Percentiles rank a stretch among this genome's conserved stretches.
These are phyloP conservation scores for Urocolius indicus DNA, from an alignment of 2,113 vertebrate genomes.

Conservation along the genomic window DNA sequence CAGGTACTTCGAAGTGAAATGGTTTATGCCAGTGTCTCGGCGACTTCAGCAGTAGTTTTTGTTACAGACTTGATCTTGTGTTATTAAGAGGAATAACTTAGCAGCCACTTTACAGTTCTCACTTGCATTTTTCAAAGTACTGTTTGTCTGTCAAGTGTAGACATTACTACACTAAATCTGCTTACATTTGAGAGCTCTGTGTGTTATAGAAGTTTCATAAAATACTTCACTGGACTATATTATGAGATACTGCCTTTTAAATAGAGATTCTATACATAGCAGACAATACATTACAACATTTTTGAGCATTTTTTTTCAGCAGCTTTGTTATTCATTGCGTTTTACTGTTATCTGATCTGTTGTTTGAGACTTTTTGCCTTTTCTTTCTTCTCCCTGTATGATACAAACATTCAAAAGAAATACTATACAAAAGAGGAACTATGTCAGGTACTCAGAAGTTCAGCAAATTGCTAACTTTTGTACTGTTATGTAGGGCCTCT, in stretches of 20 bases:
- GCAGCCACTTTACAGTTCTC: not conserved
- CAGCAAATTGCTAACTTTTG: not conserved
- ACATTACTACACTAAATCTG: not conserved
- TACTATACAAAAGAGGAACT: not conserved
- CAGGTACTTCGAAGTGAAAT: not conserved
- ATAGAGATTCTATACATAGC: not conserved
- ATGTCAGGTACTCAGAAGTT: conserved; percentile 11
- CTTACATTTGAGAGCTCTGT: not conserved
- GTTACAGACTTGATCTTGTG: not conserved
- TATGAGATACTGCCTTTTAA: not conserved
- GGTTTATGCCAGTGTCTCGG: not conserved
- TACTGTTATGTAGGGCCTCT: not conserved
- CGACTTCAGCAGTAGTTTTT: not conserved
- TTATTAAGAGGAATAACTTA: not conserved
- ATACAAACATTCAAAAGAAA: conserved; percentile 7
- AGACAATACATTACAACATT: not conserved
- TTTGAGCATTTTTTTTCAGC: not conserved
- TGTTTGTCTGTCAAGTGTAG: not conserved
- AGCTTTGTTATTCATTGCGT: not conserved
- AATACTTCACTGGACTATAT: not conserved
- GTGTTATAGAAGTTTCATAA: not conserved
- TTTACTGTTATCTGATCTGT: not conserved
- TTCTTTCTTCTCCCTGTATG: not conserved
- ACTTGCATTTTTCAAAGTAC: not conserved
- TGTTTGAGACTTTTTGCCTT: not conserved